Base-by-base conservation (phyloP, 2,113 vertebrate genomes). In the Charadrius vociferus region DNA sequence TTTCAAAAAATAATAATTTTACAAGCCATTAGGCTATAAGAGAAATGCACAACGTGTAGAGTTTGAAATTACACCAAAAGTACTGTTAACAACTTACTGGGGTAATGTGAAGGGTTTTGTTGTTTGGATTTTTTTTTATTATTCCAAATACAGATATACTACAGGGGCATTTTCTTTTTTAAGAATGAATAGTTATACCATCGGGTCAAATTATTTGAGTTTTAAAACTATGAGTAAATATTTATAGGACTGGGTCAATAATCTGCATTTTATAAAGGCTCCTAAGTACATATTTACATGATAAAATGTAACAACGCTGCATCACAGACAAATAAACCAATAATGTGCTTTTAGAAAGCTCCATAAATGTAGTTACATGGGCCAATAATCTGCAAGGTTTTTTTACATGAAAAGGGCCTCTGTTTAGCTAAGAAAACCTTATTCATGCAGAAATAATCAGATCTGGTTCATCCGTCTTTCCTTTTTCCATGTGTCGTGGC, bases 361-460 rank as follows among this genome's bases (percentile, higher is more conserved):
- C 94, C 61, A 34, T 43, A 88, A 85, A 86, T 30, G 30, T n/a
- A 72, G 43, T 70, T 92, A 63, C 26, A 72, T 0, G 3, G 62
- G 32, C 52, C 79, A 93, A 12, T 47, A 79, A 84, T 36, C 22
- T 77, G 26, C n/a, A 85, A 75, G 27, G 3, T 55, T 93, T 72
- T 84, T 81, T 53, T 62, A 84, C 37, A 22, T 61, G 27, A 82
- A 87, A 94, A 82, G 37, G 14, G 34, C 13, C n/a, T 92, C 79
- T 90, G 12, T 84, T 94, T 88, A 89, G 26, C 49, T 66, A 82
- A 89, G 66, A 97, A 92, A 94, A 85, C 41, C 24, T 78, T 56
- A 72, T 45, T 96, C 53, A 67, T 63, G 72, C 41, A 94, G 77
- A 82, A 93, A 94, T 81, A 82, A 79, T 80, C 70, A 78, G 62